Evolutionary conservation across 2,888 invertebrate genomes (phyloP).

Genomic region (Epinotia demarniana): DNA sequence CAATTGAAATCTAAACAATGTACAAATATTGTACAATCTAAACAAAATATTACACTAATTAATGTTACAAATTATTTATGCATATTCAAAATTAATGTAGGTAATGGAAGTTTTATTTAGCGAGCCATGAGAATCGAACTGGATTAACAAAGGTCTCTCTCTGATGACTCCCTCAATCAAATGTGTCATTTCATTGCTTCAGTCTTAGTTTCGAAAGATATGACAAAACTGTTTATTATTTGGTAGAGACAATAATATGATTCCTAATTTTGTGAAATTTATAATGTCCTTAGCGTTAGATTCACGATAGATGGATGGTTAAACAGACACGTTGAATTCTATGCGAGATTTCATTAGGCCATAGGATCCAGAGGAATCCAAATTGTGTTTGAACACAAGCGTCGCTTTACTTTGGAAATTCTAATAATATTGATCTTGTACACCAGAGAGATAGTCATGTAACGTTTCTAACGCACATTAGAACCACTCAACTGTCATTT

Average conservation of each 20-base stretch:
- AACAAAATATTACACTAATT: too few species aligned
- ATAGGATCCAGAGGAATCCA: conserved; percentile 8
- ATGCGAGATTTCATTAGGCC: conserved; percentile 9
- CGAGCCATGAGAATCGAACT: neutral
- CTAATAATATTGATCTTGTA: too few species aligned
- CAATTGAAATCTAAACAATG: conserved; percentile 69
- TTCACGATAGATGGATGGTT: too few species aligned
- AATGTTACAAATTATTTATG: neutral
- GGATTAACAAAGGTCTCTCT: neutral
- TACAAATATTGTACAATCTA: neutral
- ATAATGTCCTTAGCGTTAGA: too few species aligned
- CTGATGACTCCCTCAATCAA: neutral
- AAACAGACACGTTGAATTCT: neutral
- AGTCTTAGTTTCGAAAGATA: too few species aligned
- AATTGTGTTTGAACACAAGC: neutral
- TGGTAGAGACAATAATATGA: too few species aligned
- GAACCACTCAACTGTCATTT: too few species aligned
- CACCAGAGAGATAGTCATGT: too few species aligned
- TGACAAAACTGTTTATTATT: too few species aligned
- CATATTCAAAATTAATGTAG: neutral
- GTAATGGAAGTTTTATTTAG: neutral
- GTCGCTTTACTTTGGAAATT: neutral
- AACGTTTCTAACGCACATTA: too few species aligned
- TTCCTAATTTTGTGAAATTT: too few species aligned
- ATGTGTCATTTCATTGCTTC: neutral